These are phyloP conservation scores for Sarcophaga carnaria DNA, from an alignment of 2,888 invertebrate species.

Conservation along the genomic window DNA sequence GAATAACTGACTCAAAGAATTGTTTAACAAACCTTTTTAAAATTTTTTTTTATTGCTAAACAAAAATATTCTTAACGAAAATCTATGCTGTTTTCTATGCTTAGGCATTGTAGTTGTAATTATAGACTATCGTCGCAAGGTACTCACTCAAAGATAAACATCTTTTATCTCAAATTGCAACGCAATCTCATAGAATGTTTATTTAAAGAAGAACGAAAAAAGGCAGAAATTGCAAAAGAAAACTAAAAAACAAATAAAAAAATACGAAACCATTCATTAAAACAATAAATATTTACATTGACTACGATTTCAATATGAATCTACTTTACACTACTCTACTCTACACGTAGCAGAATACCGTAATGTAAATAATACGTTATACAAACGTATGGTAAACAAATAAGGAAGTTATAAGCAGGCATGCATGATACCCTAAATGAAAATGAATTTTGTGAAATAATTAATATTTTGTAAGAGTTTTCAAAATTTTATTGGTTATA, in stretches of 20 bases:
- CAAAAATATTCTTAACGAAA: too few relatives aligned
- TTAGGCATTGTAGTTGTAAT: not conserved
- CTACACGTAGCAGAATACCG: constrained; percentile 17
- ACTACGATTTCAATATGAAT: constrained; percentile 42
- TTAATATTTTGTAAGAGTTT: too few relatives aligned
- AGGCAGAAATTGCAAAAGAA: constrained; percentile 28
- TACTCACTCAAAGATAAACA: not conserved
- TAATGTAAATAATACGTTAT: constrained; percentile 44
- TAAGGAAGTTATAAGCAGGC: not conserved
- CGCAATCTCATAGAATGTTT: constrained; percentile 15
- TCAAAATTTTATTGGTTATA: too few relatives aligned
- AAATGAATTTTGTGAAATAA: too few relatives aligned
- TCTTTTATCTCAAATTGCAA: not conserved
- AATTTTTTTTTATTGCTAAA: too few relatives aligned
- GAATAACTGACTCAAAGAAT: too few relatives aligned
- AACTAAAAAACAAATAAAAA: constrained; percentile 12
- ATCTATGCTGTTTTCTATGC: too few relatives aligned
- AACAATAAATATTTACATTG: constrained; percentile 55
- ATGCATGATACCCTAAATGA: too few relatives aligned
- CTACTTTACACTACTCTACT: not conserved
- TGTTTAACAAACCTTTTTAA: too few relatives aligned
- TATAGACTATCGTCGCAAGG: not conserved
- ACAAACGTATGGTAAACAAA: not conserved
- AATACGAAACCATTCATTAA: constrained; percentile 32
- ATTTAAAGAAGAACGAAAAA: not conserved